Percentiles rank a stretch among this genome's conserved stretches.
phyloP scores from a whole-genome alignment of 2,888 invertebrate species.

The Allacma fusca region DNA sequence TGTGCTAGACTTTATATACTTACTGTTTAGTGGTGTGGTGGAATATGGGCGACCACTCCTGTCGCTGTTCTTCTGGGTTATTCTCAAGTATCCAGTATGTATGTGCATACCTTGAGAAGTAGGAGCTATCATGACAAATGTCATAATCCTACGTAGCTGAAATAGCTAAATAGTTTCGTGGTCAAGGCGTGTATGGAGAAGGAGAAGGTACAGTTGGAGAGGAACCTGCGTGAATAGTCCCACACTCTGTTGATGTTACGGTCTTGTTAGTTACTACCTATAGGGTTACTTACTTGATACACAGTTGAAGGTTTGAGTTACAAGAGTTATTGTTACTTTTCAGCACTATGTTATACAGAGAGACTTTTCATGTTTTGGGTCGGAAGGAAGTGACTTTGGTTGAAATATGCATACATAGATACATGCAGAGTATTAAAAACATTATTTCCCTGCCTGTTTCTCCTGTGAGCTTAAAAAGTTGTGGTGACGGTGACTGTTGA shows the following conservation, averaged over 20 bases:
- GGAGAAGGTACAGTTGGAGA: neutral
- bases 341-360: neutral
- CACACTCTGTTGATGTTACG: no score
- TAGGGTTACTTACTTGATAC: no score
- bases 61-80: no score
- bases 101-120: neutral
- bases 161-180: slow-evolving; percentile 56
- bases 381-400: neutral
- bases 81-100: neutral
- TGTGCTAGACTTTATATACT: neutral
- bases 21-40: no score
- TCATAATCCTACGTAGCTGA: neutral
- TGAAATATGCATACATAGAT: no score
- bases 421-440: no score
- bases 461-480: neutral
- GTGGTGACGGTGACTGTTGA: neutral
- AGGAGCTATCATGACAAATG: neutral
- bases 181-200: slow-evolving; percentile 52
- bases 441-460: no score
- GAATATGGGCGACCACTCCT: no score
- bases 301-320: neutral
- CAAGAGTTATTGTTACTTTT: neutral
- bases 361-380: neutral
- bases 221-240: no score
- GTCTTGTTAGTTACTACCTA: no score